phyloP scores from a whole-genome alignment of 2,797 vertebrate genomes.

The Diplodus sargus region DNA sequence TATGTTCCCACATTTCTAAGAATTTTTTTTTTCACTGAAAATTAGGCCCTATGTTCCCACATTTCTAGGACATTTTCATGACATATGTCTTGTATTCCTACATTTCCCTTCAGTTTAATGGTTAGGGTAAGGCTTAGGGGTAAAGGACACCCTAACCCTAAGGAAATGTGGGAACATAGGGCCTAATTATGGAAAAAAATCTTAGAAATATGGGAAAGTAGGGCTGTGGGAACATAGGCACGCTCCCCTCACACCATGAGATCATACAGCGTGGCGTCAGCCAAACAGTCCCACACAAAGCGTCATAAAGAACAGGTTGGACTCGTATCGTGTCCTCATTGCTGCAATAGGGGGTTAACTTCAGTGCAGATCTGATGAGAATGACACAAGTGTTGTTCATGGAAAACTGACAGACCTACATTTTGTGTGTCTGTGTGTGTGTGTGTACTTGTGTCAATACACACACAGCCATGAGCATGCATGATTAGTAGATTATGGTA shows the following conservation, averaged over 20 bases:
- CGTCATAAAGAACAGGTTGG: slow-evolving; percentile 54
- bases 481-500: neutral
- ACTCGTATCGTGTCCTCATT: slow-evolving; percentile 41
- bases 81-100: too few relatives aligned
- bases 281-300: neutral
- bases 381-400: slow-evolving; percentile 19
- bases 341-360: slow-evolving; percentile 19
- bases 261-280: neutral
- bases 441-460: slow-evolving; percentile 1
- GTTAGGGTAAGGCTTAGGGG: too few relatives aligned
- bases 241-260: neutral
- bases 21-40: too few relatives aligned
- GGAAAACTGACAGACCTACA: slow-evolving; percentile 7
- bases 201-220: too few relatives aligned
- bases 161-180: too few relatives aligned
- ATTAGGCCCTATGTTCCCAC: too few relatives aligned
- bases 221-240: too few relatives aligned
- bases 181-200: too few relatives aligned
- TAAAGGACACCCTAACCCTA: too few relatives aligned
- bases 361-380: slow-evolving; percentile 22
- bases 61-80: too few relatives aligned
- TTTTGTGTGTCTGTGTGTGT: slow-evolving; percentile 9
- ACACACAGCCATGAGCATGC: neutral
- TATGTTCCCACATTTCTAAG: too few relatives aligned
- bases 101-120: too few relatives aligned